Base-by-base conservation (phyloP, 2,113 vertebrate species). In the Catharus bicknelli region DNA sequence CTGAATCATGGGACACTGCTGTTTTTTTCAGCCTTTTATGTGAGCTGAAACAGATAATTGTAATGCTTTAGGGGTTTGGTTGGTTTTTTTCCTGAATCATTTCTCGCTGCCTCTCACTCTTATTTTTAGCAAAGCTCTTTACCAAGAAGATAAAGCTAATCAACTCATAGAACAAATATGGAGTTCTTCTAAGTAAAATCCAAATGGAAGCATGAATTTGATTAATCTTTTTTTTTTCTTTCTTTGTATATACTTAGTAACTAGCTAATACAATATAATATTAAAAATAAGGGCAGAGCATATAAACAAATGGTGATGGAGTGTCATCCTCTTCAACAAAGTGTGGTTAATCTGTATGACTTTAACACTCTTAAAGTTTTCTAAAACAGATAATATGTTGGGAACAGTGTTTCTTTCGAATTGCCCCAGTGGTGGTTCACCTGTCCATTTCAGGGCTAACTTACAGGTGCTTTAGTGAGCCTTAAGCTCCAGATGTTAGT, bases 121-220 rank as follows among this genome's bases (percentile, higher is more conserved):
- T 94, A 90, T 89, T 95, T 95, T 96, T 90, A 96, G 63, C 73
- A 85, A 38, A 73, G 23, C n/a, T 64, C 23, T 93, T 95, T 84
- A 84, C 42, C 50, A 85, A 73, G 42, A 57, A 96, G 76, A 83
- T n/a, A 82, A 94, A 94, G 64, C 61, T 88, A 92, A 90, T 95
- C 79, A 95, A 47, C 42, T 16, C 8, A 70, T 70, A 92, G 70
- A 80, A 40, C 90, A 50, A 90, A 58, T 87, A 92, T 51, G 1
- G 22, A 92, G 93, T 91, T 53, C 5, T 21, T 67, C 80, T 61
- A 57, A 85, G 32, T 68, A 80, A 61, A 76, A 78, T 77, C 57
- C 53, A 95, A 90, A 88, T 70, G 2, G 63, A 55, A 75, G 14
- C 61, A 74, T 50, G 58, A 82, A 82, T 95, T 88, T 76, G 36